These are phyloP conservation scores for Miichthys miiuy DNA, from an alignment of 2,797 vertebrate species.

Conservation along the genomic window DNA sequence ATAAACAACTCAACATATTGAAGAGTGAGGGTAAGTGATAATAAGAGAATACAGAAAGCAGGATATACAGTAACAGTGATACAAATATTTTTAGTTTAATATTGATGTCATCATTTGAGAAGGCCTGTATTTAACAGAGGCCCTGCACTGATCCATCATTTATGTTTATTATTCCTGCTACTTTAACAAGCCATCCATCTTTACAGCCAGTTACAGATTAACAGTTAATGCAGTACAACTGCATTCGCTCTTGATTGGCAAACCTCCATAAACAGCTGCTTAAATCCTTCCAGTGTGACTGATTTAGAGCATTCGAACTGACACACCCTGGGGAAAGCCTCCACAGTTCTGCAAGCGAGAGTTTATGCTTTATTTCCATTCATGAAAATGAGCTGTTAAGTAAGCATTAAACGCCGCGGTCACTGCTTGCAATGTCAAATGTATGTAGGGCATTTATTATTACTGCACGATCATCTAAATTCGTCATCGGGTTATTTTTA, in stretches of 20 bases:
- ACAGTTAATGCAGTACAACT: conserved; percentile 41
- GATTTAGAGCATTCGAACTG: conserved; percentile 58
- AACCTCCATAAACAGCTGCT: conserved; percentile 58
- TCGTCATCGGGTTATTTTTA: conserved; percentile 62
- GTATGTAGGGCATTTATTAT: conserved; percentile 31
- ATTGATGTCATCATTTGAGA: conserved; percentile 17
- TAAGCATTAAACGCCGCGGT: conserved; percentile 14
- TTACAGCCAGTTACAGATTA: conserved; percentile 44
- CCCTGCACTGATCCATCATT: background rate
- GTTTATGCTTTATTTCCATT: conserved; percentile 34
- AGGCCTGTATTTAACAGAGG: background rate
- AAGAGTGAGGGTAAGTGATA: conserved; percentile 6
- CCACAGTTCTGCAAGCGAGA: conserved; percentile 27
- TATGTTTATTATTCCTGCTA: conserved; percentile 27
- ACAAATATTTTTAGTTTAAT: conserved; percentile 15
- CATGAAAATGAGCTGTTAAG: conserved; percentile 8
- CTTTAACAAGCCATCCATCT: conserved; percentile 48
- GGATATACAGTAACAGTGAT: conserved; percentile 15
- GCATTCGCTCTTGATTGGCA: conserved; percentile 50
- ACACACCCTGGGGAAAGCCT: conserved; percentile 39
- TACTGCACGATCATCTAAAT: conserved; percentile 33
- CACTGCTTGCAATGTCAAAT: conserved; percentile 35
- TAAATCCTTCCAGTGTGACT: conserved; percentile 53
- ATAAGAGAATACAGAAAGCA: conserved; percentile 13
- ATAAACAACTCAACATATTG: conserved; percentile 51